Conservation (phyloP, 2,888 invertebrate species). For the Melipona bicolor region DNA sequence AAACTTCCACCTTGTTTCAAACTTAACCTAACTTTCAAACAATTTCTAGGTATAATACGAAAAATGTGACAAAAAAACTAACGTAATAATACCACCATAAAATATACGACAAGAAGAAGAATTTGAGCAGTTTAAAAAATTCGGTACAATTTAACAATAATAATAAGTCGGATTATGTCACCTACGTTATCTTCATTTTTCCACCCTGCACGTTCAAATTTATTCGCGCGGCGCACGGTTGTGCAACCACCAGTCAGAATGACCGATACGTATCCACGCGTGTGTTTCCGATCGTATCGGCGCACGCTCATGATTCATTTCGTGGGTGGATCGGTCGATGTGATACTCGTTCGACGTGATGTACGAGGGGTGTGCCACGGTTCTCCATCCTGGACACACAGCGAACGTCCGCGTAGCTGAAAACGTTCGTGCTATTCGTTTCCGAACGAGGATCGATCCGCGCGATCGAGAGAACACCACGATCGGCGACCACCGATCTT, state of each 20-base stretch:
- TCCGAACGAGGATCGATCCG: slow-evolving; percentile 27
- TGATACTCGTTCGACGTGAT: slow-evolving; percentile 49
- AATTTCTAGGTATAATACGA: too few relatives aligned
- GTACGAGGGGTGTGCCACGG: slow-evolving; percentile 54
- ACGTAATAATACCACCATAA: too few relatives aligned
- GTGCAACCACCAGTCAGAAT: slow-evolving; percentile 38
- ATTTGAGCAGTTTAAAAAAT: too few relatives aligned
- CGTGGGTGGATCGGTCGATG: slow-evolving; percentile 66
- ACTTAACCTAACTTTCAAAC: too few relatives aligned
- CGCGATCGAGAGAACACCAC: slow-evolving; percentile 24
- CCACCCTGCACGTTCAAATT: not conserved
- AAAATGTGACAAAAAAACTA: too few relatives aligned
- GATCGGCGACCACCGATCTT: slow-evolving; percentile 31
- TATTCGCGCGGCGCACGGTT: slow-evolving; percentile 7
- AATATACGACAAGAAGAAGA: too few relatives aligned
- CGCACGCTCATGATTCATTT: slow-evolving; percentile 60
- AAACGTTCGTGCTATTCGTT: slow-evolving; percentile 26
- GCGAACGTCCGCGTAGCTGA: slow-evolving; percentile 40
- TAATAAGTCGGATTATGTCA: not conserved
- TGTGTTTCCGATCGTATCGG: slow-evolving; percentile 60
- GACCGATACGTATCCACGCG: slow-evolving; percentile 55
- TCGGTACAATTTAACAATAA: too few relatives aligned
- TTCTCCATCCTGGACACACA: slow-evolving; percentile 25
- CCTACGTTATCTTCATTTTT: not conserved
- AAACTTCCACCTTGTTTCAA: too few relatives aligned